Base-by-base conservation (phyloP, 2,797 vertebrate genomes). In the Nasua narica region DNA sequence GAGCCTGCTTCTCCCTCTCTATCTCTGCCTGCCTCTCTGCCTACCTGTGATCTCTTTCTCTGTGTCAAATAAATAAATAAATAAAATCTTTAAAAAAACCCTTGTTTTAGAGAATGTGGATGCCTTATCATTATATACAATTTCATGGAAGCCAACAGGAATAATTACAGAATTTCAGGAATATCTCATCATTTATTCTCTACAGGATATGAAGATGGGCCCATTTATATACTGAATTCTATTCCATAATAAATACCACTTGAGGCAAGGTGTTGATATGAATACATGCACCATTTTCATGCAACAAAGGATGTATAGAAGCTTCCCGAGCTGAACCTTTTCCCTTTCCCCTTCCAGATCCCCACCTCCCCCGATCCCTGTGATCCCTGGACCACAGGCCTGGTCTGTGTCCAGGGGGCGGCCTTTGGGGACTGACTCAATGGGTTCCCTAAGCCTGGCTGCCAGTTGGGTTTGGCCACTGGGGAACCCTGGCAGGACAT, bases 131-230 rank as follows among this genome's bases (percentile, higher is more conserved):
- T 87, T 43, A 19, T 8, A 15, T 1, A 8, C 29, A 85, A 69
- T 70, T 87, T 78, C 7, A 29, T 70, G 52, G 77, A 50, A 32
- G 69, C 76, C 35, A 52, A 46, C 7, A 84, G 37, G 37, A 72
- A 87, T 62, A 67, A 76, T 58, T 27, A 43, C 90, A 95, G 40
- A 62, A 83, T 83, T 87, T 78, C 10, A 65, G 87, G 52, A 83
- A 46, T 46, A 58, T 83, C n/a, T 90, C 43, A 3, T 29, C 3
- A 15, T 48, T 27, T 56, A 15, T 48, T 77, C 67, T 95, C 86
- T 18, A 32, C 5, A 27, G 12, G 27, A 60, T 87, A 27, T 37
- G 65, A 77, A 50, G 21, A 21, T 1, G 1, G n/a, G 18, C 7
- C 32, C 35, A 2, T 56, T 72, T 43, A 32, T 32, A 13, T 7